Evolutionary conservation across 2,888 invertebrate species (phyloP), one percentile per base, ranked within the genome.

Genomic region (Byasa hedistus): DNA sequence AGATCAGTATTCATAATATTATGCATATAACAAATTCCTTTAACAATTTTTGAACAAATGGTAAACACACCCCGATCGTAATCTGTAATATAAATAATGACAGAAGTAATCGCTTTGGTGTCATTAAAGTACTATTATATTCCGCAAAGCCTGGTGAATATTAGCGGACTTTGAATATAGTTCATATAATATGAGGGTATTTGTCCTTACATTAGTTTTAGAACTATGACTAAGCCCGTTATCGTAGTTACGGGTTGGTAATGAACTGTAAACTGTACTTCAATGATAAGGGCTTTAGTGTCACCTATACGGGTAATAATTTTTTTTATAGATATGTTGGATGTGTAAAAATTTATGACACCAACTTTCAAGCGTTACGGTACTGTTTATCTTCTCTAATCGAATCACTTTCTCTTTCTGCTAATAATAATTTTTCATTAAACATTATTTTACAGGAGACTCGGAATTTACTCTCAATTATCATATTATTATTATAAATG

Each of bases 161-260:
- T 48, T 48, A 48, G n/a, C 48, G 48, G 48, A 48, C 19, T 48
- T 48, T n/a, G 19, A n/a, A n/a, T 48, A 19, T n/a, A 48, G 48
- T 48, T 48, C 1, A n/a, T 19, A 44, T 32, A 32, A 32, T 39
- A 39, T 51, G n/a, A 54, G 15, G 22, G 52, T 22, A 22, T 23
- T 22, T 10, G 52, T 54, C 52, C 22, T 23, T 22, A 54, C 22
- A 54, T 54, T 54, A 22, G 22, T 54, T 54, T 23, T 12, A 23
- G 22, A 22, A 54, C 52, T 54, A 54, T n/a, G 17, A 32, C 32
- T 32, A 24, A 62, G 27, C 3, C 23, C 55, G 62, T 68, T 27
- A 57, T 32, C 32, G 57, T 12, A 32, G 32, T 21, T 32, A 32
- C 21, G 32, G 57, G 21, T 32, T 54, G n/a, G 21, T 57, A 57